A percentile compares a stretch with the other conserved stretches of the same genome.
phyloP scores from a whole-genome alignment of 2,888 invertebrate genomes.

The Punctoribates punctum region DNA sequence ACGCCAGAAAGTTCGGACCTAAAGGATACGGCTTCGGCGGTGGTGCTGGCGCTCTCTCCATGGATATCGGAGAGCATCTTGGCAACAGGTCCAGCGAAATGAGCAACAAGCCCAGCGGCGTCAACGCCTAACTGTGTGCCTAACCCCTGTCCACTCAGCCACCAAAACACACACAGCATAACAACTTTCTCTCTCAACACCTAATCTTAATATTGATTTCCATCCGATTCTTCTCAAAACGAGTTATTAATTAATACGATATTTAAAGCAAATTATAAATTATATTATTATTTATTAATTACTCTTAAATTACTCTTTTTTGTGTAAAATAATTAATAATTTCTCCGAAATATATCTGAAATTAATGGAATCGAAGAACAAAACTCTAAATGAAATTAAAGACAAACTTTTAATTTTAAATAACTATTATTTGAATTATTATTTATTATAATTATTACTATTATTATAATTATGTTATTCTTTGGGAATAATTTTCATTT shows the following conservation, averaged over 20 bases:
- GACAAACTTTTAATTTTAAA: no score
- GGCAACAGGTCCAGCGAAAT: conserved; percentile 42
- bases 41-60: conserved; percentile 77
- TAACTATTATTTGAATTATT: no score
- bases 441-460: no score
- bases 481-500: no score
- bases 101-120: conserved; percentile 43
- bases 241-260: neutral
- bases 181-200: neutral
- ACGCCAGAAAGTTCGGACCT: conserved; percentile 96
- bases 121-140: conserved; percentile 8
- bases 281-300: no score
- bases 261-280: neutral
- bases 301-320: no score
- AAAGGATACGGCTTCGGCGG: conserved; percentile 90
- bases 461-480: no score
- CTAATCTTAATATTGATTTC: neutral
- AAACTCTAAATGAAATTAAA: no score
- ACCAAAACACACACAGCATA: neutral
- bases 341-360: no score
- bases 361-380: no score
- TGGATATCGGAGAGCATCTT: conserved; percentile 44
- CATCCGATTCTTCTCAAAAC: neutral
- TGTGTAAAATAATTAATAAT: no score
- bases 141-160: neutral